Evolutionary conservation across 2,113 vertebrate genomes (phyloP).

Genomic region (Gobius niger): DNA sequence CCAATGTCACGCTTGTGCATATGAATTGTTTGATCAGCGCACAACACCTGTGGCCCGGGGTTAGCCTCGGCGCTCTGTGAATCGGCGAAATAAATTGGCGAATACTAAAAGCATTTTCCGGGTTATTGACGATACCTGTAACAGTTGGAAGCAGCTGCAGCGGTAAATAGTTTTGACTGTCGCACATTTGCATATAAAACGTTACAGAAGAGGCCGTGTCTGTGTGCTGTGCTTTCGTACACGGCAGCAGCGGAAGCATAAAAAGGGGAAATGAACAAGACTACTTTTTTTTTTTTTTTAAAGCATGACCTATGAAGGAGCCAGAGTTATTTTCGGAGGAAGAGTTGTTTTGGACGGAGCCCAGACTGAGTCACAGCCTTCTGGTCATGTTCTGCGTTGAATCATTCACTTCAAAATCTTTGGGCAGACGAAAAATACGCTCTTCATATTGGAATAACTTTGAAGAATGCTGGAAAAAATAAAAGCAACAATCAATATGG

Average conservation of each 20-base stretch:
- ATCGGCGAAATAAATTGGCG: no score
- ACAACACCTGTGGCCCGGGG: no score
- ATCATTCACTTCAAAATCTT: slow-evolving; percentile 30
- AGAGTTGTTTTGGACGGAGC: not conserved
- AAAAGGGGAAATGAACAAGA: not conserved
- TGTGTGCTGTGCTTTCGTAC: not conserved
- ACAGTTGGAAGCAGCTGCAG: no score
- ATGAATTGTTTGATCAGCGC: no score
- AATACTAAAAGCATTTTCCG: no score
- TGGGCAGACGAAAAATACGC: slow-evolving; percentile 11
- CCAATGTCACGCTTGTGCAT: no score
- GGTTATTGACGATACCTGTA: no score
- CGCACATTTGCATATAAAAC: no score
- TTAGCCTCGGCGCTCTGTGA: no score
- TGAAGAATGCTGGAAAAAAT: slow-evolving; percentile 1
- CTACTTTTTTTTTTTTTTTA: no score
- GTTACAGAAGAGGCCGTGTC: no score
- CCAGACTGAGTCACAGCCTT: slow-evolving; percentile 27
- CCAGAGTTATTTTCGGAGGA: not conserved
- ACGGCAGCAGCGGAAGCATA: not conserved
- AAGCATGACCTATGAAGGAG: not conserved
- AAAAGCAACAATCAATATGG: not conserved
- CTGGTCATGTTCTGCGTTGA: slow-evolving; percentile 3
- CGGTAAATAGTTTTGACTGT: no score
- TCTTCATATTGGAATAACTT: slow-evolving; percentile 16